A percentile compares a stretch with the other conserved stretches of the same genome.
phyloP scores from a whole-genome alignment of 2,113 vertebrate species.

The Suncus etruscus region DNA sequence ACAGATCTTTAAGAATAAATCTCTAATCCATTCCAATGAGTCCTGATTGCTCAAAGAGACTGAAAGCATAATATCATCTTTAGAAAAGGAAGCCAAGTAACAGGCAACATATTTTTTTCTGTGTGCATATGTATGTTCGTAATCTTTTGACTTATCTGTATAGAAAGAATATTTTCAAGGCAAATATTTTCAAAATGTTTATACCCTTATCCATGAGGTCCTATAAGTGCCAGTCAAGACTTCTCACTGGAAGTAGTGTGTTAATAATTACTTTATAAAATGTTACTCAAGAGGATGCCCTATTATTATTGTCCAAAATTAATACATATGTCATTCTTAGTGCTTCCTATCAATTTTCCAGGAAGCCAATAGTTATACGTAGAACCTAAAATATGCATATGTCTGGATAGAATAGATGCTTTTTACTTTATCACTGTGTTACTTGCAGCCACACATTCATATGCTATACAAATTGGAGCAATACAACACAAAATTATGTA shows the following conservation, averaged over 20 bases:
- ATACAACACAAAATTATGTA: not conserved
- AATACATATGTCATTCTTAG: not conserved
- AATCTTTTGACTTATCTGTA: too few species aligned
- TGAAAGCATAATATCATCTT: not conserved
- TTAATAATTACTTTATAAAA: too few species aligned
- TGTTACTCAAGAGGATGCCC: too few species aligned
- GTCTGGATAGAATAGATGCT: not conserved
- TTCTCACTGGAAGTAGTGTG: too few species aligned
- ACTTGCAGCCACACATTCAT: constrained; percentile 12
- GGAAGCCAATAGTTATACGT: not conserved
- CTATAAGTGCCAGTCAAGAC: too few species aligned
- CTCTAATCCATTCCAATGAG: not conserved
- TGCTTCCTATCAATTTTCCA: constrained; percentile 7
- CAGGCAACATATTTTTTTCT: too few species aligned
- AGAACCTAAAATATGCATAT: not conserved
- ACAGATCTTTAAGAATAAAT: not conserved
- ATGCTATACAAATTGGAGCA: not conserved
- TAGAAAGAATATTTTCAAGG: too few species aligned
- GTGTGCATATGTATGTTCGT: too few species aligned
- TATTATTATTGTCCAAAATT: not conserved
- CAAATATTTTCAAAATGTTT: too few species aligned
- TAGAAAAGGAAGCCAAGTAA: too few species aligned
- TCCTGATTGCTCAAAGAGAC: not conserved
- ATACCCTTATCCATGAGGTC: too few species aligned
- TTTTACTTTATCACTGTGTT: not conserved